These are phyloP conservation scores for Chymomyza caudatula DNA, from an alignment of 2,888 invertebrate genomes.

Conservation along the genomic window DNA sequence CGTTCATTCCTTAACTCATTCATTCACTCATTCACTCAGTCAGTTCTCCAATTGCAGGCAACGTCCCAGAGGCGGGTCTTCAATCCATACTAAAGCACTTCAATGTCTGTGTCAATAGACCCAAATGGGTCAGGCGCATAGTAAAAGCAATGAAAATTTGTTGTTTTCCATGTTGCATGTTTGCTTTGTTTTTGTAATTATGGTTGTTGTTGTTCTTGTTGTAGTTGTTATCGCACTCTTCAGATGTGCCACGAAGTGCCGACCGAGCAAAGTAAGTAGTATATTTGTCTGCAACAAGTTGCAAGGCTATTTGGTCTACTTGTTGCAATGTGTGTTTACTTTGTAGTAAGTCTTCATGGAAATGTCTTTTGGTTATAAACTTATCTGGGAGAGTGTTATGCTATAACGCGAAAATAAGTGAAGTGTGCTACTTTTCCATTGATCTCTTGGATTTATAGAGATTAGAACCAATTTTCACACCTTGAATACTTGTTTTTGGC, in stretches of 20 bases:
- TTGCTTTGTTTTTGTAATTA: neutral
- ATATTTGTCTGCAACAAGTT: too few species aligned
- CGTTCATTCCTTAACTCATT: neutral
- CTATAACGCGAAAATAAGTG: too few species aligned
- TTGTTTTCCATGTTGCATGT: neutral
- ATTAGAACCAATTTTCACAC: too few species aligned
- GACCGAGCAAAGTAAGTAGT: too few species aligned
- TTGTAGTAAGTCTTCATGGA: too few species aligned
- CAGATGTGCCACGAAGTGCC: neutral
- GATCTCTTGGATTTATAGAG: too few species aligned
- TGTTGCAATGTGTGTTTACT: too few species aligned
- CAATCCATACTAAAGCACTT: neutral
- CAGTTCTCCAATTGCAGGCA: neutral
- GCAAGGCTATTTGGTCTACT: too few species aligned
- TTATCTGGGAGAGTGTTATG: too few species aligned
- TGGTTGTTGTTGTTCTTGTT: conserved; percentile 8
- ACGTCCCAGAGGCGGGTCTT: neutral
- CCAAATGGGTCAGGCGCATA: conserved; percentile 32
- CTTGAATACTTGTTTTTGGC: too few species aligned
- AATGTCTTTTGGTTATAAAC: too few species aligned
- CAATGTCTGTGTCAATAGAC: neutral
- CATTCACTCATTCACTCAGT: neutral
- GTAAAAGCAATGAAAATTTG: conserved; percentile 25
- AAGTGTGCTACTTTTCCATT: too few species aligned
- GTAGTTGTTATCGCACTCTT: conserved; percentile 2